These are phyloP conservation scores for Diorhabda elongata DNA, from an alignment of 1,140 invertebrate genomes.

Conservation along the genomic window DNA sequence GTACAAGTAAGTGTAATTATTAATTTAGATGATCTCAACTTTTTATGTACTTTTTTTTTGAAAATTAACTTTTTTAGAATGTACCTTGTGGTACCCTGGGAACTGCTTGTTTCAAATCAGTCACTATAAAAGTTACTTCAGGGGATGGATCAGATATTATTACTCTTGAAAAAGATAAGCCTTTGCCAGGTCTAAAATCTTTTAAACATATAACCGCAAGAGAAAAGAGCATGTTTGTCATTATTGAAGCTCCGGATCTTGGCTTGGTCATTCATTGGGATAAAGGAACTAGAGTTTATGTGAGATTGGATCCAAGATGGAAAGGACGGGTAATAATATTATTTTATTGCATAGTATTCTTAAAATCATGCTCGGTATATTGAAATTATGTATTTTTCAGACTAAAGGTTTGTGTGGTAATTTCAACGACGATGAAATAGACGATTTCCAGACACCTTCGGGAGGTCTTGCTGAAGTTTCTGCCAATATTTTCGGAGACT, in stretches of 20 bases:
- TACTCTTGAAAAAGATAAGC: constrained; percentile 54
- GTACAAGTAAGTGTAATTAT: constrained; percentile 54
- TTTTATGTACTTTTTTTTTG: neutral
- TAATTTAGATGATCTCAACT: neutral
- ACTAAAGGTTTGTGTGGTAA: constrained; percentile 87
- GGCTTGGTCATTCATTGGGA: constrained; percentile 85
- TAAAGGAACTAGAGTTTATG: constrained; percentile 73
- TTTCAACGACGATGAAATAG: constrained; percentile 75
- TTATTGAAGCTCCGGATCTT: constrained; percentile 71
- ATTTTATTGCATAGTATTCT: constrained; percentile 16
- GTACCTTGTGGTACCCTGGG: constrained; percentile 81
- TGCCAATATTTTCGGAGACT: constrained; percentile 74
- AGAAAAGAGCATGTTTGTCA: constrained; percentile 68
- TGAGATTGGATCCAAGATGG: constrained; percentile 72
- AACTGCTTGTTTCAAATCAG: constrained; percentile 80
- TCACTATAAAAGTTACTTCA: constrained; percentile 59
- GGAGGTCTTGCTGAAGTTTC: constrained; percentile 69
- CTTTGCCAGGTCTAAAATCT: constrained; percentile 47
- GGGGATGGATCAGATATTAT: constrained; percentile 58
- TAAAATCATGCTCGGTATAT: neutral
- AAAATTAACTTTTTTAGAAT: constrained; percentile 49
- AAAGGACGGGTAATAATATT: constrained; percentile 56
- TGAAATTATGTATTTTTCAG: constrained; percentile 43
- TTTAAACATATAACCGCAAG: constrained; percentile 55
- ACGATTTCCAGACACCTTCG: constrained; percentile 82